A percentile compares a stretch with the other conserved stretches of the same genome.
phyloP scores from a whole-genome alignment of 2,113 vertebrate genomes.

The Psammodynastes pulverulentus region DNA sequence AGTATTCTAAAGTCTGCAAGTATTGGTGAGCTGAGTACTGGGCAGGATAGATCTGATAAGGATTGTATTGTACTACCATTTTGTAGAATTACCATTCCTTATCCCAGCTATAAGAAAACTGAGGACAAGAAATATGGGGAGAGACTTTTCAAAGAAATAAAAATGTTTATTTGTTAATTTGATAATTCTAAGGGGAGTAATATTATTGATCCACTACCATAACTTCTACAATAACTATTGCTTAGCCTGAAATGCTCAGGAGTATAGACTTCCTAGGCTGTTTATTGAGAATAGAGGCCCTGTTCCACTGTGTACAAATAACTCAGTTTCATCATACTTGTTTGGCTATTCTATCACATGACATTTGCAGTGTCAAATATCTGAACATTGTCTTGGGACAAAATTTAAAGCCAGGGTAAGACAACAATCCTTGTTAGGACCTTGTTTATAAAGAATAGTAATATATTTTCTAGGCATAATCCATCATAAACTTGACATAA shows the following conservation, averaged over 20 bases:
- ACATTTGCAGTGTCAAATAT: not conserved
- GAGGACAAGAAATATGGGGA: not conserved
- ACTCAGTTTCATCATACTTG: not conserved
- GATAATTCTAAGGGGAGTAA: not conserved
- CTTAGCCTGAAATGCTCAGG: not conserved
- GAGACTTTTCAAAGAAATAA: not conserved
- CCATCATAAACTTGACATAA: accelerated
- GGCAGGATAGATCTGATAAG: not conserved
- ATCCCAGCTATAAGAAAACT: not conserved
- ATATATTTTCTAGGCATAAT: accelerated
- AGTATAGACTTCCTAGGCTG: not conserved
- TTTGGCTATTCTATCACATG: not conserved
- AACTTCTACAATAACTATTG: not conserved
- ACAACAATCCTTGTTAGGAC: not conserved
- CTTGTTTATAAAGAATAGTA: not conserved
- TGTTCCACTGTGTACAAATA: not conserved
- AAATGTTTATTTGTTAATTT: not conserved
- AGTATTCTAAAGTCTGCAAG: not conserved
- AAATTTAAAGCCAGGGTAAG: not conserved
- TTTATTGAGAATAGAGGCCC: not conserved
- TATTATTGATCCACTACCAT: not conserved
- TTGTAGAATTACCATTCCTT: not conserved
- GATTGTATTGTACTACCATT: not conserved
- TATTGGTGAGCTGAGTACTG: not conserved
- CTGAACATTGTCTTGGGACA: not conserved